Evolutionary conservation across 2,888 invertebrate species (phyloP).

Genomic region (Drosophila limbata): DNA sequence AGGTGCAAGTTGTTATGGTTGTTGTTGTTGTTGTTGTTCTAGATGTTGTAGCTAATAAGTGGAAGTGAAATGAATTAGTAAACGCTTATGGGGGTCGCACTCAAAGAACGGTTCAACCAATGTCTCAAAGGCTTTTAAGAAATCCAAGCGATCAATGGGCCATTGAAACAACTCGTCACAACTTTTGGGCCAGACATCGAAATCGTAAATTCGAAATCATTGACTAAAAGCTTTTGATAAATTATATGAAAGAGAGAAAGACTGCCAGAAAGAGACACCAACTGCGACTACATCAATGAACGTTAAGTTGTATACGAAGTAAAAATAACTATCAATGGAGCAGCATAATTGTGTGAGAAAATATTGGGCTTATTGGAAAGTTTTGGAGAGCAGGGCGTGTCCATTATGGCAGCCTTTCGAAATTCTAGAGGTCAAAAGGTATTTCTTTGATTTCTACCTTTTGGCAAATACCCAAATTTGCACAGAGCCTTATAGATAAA

Average conservation of each 20-base stretch:
- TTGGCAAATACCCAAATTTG: constrained; percentile 52
- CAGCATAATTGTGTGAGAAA: constrained; percentile 79
- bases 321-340: constrained; percentile 72
- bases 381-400: constrained; percentile 70
- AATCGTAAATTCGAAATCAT: constrained; percentile 81
- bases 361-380: constrained; percentile 72
- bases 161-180: constrained; percentile 64
- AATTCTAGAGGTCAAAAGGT: constrained; percentile 74
- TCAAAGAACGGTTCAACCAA: constrained; percentile 67
- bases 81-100: constrained; percentile 81
- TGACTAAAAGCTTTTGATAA: constrained; percentile 82
- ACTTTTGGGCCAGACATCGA: constrained; percentile 37
- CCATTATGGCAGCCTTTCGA: constrained; percentile 62
- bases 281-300: constrained; percentile 53
- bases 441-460: constrained; percentile 21
- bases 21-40: constrained; percentile 20
- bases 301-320: constrained; percentile 47
- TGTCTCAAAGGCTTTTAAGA: constrained; percentile 65
- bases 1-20: constrained; percentile 70
- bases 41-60: constrained; percentile 74
- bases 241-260: constrained; percentile 59
- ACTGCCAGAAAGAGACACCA: constrained; percentile 11
- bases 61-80: constrained; percentile 82
- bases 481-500: constrained; percentile 36
- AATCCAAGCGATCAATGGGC: constrained; percentile 65